Base-by-base conservation (phyloP, 2,113 vertebrate species). In the Siphamia tubifer region DNA sequence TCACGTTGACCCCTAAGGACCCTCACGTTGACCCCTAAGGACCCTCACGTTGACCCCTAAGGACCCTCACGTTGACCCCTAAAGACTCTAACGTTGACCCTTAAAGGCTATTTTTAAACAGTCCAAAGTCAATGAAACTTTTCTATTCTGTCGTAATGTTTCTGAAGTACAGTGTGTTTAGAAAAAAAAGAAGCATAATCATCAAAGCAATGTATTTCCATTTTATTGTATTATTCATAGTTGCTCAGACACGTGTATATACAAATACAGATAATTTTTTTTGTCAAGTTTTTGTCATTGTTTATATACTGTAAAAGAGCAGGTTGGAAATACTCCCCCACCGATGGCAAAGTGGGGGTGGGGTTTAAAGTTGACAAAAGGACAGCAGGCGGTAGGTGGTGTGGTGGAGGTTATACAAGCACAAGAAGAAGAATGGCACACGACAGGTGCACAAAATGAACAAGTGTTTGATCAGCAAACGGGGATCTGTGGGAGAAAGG, bases 161-260 rank as follows among this genome's bases (percentile, higher is more conserved):
- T n/a, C n/a, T n/a, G n/a, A n/a, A n/a, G n/a, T n/a, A n/a, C n/a
- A n/a, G n/a, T n/a, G n/a, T n/a, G n/a, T n/a, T 43, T 25, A 68
- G 10, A 12, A 34, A 35, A 63, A 72, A 54, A 27, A 21, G 27
- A 7, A 30, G 15, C 61, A 72, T 68, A 71, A 44, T 31, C 55
- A 65, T 81, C 63, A 87, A 89, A 83, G 77, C 85, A 74, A 81
- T 86, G 82, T 78, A 75, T 90, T 88, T 89, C 79, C 80, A 71
- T 89, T 92, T 93, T 91, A 92, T 91, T 91, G 96, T 96, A 97
- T 96, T 96, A 95, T 93, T 95, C 95, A 96, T 98, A 96, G 91
- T 94, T 95, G 95, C 95, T 96, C 92, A 94, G 96, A 97, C 97
- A 98, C 84, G 92, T 98, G 95, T 98, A 98, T 98, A 96, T 98